These are phyloP conservation scores for Cheilosia pagana DNA, from an alignment of 2,888 invertebrate species.

Conservation along the genomic window DNA sequence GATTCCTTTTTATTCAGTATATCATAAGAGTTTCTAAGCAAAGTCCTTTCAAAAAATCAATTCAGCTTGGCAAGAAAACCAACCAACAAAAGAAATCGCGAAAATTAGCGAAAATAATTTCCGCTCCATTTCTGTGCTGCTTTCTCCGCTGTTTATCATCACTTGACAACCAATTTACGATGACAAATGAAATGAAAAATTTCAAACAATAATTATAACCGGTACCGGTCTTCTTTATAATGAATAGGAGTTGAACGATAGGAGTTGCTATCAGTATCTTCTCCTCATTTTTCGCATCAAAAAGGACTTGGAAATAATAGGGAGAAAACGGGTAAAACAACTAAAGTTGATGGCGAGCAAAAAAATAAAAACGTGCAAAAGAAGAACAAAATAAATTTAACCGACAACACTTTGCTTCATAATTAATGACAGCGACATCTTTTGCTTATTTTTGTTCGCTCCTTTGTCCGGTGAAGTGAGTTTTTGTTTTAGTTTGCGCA, in stretches of 20 bases:
- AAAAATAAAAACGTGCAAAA: not conserved
- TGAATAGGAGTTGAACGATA: slow-evolving; percentile 27
- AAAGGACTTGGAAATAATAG: not conserved
- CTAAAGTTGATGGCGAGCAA: not conserved
- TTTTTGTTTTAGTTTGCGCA: not conserved
- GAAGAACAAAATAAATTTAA: slow-evolving; percentile 44
- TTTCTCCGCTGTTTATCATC: slow-evolving; percentile 30
- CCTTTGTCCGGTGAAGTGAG: not conserved
- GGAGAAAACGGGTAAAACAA: slow-evolving; percentile 9
- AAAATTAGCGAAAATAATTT: no score
- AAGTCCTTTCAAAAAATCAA: no score
- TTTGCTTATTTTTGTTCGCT: slow-evolving; percentile 13
- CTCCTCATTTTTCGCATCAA: not conserved
- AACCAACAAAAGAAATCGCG: not conserved
- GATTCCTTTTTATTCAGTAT: no score
- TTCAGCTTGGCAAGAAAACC: not conserved
- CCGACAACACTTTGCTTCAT: slow-evolving; percentile 58
- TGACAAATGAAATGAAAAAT: slow-evolving; percentile 73
- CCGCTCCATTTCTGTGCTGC: not conserved
- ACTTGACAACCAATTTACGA: slow-evolving; percentile 66
- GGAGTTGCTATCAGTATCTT: slow-evolving; percentile 11
- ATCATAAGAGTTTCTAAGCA: no score
- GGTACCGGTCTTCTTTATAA: slow-evolving; percentile 27
- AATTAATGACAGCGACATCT: slow-evolving; percentile 61
- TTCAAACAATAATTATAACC: slow-evolving; percentile 66